A percentile compares a stretch with the other conserved stretches of the same genome.
phyloP scores from a whole-genome alignment of 2,888 invertebrate species.

The Hofmannophila pseudospretella region DNA sequence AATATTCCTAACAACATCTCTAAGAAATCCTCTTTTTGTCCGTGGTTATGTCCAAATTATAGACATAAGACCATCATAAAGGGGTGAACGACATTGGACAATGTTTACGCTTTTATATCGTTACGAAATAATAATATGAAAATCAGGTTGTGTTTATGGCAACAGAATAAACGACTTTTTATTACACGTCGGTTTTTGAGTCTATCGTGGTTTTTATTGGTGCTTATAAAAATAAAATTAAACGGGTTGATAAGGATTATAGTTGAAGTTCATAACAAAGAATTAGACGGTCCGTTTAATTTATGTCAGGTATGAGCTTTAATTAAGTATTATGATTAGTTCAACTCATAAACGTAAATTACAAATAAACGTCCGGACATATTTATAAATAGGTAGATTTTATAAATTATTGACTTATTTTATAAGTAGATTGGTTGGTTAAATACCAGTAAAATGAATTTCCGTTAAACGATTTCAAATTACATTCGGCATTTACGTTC shows the following conservation, averaged over 20 bases:
- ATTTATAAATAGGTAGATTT: no score
- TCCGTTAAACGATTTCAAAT: slow-evolving; percentile 14
- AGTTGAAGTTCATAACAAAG: slow-evolving; percentile 23
- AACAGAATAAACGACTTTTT: slow-evolving; percentile 38
- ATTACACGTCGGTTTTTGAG: slow-evolving; percentile 34
- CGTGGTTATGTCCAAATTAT: slow-evolving; percentile 30
- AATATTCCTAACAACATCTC: slow-evolving; percentile 25
- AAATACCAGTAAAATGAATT: no score
- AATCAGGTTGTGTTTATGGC: slow-evolving; percentile 45
- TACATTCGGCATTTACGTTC: neutral
- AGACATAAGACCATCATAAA: slow-evolving; percentile 23
- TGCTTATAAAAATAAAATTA: slow-evolving; percentile 39
- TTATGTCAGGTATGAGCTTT: no score
- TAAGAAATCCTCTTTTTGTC: slow-evolving; percentile 25
- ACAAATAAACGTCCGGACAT: no score
- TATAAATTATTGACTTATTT: no score
- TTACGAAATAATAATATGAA: slow-evolving; percentile 42
- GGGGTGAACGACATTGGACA: slow-evolving; percentile 44
- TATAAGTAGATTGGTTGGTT: no score
- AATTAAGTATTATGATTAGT: no score
- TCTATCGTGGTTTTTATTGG: slow-evolving; percentile 34
- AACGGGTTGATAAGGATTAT: slow-evolving; percentile 35
- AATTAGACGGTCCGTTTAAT: slow-evolving; percentile 26
- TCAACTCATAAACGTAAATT: no score
- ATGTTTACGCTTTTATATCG: slow-evolving; percentile 34